These are phyloP conservation scores for Micrasema minimum DNA, from an alignment of 1,140 invertebrate genomes.

Conservation along the genomic window DNA sequence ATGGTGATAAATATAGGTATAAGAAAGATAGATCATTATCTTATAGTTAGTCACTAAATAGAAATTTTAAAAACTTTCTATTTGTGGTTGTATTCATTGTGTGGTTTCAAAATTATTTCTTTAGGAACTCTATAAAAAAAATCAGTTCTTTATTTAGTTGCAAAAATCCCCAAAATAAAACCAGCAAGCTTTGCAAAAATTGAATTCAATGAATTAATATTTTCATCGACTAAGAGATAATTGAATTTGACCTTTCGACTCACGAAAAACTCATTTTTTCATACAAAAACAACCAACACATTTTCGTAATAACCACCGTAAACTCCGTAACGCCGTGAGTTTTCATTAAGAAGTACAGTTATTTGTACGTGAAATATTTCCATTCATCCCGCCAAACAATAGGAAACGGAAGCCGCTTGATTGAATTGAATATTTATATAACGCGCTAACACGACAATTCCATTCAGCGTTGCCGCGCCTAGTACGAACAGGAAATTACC, in stretches of 20 bases:
- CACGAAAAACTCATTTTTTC: not conserved
- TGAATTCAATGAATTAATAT: too few relatives aligned
- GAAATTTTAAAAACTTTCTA: too few relatives aligned
- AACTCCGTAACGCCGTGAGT: not conserved
- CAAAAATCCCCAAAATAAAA: too few relatives aligned
- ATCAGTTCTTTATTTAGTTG: too few relatives aligned
- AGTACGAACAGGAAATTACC: constrained; percentile 34
- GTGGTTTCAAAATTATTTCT: too few relatives aligned
- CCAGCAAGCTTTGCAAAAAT: too few relatives aligned
- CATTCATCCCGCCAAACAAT: constrained; percentile 33
- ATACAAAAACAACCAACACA: not conserved
- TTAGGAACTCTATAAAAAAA: too few relatives aligned
- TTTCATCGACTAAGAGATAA: too few relatives aligned
- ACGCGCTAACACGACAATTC: constrained; percentile 28
- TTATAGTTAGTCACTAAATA: too few relatives aligned
- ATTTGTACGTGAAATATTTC: constrained; percentile 29
- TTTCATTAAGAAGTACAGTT: constrained; percentile 39
- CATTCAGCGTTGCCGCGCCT: constrained; percentile 10
- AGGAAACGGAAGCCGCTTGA: constrained; percentile 34
- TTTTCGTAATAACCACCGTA: not conserved
- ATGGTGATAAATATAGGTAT: too few relatives aligned
- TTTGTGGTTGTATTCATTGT: too few relatives aligned
- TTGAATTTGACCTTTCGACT: not conserved
- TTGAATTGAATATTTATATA: constrained; percentile 44
- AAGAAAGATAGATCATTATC: too few relatives aligned